Conservation (phyloP, 2,113 vertebrate genomes). For the Tapirus terrestris region DNA sequence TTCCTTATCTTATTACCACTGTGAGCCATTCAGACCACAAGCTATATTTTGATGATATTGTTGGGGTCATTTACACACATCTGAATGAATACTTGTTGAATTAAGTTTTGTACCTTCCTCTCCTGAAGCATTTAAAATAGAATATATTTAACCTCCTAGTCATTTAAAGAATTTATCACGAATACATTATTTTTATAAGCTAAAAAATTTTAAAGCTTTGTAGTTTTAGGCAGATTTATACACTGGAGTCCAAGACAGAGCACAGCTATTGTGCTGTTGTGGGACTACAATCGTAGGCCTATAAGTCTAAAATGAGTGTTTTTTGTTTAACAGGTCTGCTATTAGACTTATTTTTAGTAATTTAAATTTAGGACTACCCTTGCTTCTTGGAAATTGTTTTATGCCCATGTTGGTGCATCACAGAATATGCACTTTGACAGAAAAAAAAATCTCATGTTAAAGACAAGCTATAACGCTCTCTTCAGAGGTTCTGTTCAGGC, state of each 20-base stretch:
- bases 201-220: background rate
- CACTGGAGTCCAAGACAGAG: background rate
- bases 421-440: slow-evolving; percentile 53
- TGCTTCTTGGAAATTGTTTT: slow-evolving; percentile 72
- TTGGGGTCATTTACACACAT: background rate
- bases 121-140: slow-evolving; percentile 58
- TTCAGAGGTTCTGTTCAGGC: background rate
- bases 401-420: slow-evolving; percentile 55
- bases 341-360: slow-evolving; percentile 72
- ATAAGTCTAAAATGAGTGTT: slow-evolving; percentile 49
- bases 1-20: slow-evolving; percentile 38
- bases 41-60: slow-evolving; percentile 26
- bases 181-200: slow-evolving; percentile 52
- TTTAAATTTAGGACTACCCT: slow-evolving; percentile 62
- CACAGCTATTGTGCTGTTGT: slow-evolving; percentile 38
- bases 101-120: background rate
- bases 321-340: slow-evolving; percentile 73
- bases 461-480: background rate
- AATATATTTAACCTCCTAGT: slow-evolving; percentile 44
- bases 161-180: slow-evolving; percentile 60
- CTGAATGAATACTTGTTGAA: slow-evolving; percentile 54
- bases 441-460: slow-evolving; percentile 22
- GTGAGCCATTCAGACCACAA: background rate
- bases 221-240: slow-evolving; percentile 63
- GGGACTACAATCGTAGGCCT: background rate